These are phyloP conservation scores for Gonioctena quinquepunctata DNA, from an alignment of 1,140 invertebrate genomes.

Conservation along the genomic window DNA sequence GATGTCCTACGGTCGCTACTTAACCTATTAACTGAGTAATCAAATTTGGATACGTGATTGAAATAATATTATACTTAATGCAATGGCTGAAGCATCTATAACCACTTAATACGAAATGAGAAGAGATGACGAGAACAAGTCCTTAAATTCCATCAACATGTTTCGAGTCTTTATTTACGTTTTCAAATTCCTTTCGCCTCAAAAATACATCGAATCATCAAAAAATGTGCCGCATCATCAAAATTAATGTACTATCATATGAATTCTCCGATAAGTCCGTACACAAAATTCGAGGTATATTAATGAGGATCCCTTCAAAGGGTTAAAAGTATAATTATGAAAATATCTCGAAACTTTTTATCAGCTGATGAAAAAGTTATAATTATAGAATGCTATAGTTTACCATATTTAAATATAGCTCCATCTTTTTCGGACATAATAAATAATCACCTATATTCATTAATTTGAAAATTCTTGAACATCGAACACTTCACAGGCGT, in stretches of 20 bases:
- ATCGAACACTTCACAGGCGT: neutral
- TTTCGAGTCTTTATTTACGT: conserved; percentile 14
- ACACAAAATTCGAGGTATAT: conserved; percentile 17
- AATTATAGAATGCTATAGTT: conserved; percentile 15
- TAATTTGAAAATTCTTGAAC: conserved; percentile 1
- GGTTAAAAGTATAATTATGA: conserved; percentile 18
- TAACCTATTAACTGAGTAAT: no score
- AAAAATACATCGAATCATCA: conserved; percentile 18
- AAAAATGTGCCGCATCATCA: conserved; percentile 27
- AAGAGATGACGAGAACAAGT: neutral
- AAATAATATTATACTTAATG: no score
- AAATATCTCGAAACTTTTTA: conserved; percentile 1
- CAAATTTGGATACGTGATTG: no score
- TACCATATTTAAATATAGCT: neutral
- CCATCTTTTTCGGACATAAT: neutral
- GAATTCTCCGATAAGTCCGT: neutral
- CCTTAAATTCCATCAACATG: neutral
- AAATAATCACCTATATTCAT: conserved; percentile 10
- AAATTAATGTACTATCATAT: conserved; percentile 28
- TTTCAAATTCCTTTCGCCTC: conserved; percentile 6
- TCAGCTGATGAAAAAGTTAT: neutral
- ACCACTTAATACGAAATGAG: neutral
- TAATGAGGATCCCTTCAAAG: conserved; percentile 20
- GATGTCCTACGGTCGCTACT: no score
- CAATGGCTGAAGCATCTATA: neutral